Conservation (phyloP, 1,140 invertebrate genomes). For the Halictus rubicundus region DNA sequence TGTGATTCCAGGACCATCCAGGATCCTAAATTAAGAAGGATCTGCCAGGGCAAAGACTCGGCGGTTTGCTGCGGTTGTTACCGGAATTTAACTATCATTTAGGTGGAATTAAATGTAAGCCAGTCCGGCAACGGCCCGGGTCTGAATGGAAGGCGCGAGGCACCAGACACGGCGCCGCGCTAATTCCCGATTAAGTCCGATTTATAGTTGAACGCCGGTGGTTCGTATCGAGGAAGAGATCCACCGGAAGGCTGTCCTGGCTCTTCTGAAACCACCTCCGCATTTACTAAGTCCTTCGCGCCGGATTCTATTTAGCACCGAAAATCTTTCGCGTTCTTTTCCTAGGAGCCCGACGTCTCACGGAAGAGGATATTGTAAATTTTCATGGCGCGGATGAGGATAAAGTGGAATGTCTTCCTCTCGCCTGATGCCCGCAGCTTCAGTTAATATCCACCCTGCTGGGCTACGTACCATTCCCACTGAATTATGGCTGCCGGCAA, state of each 20-base stretch:
- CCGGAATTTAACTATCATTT: constrained; percentile 63
- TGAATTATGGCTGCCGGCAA: constrained; percentile 2
- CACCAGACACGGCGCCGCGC: constrained; percentile 42
- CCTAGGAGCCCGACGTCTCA: background rate
- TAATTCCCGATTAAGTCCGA: constrained; percentile 66
- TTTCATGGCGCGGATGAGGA: background rate
- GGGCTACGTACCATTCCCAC: constrained; percentile 1
- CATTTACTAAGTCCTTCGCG: too few species aligned
- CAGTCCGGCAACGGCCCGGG: constrained; percentile 32
- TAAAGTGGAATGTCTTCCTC: constrained; percentile 1
- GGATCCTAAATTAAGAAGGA: constrained; percentile 1
- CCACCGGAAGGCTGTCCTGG: background rate
- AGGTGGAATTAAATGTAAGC: constrained; percentile 62
- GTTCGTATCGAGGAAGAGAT: constrained; percentile 12
- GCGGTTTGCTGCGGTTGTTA: constrained; percentile 36
- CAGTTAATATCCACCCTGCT: constrained; percentile 13
- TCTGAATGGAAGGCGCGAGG: constrained; percentile 43
- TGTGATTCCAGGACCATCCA: constrained; percentile 22
- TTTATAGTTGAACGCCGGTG: constrained; percentile 52
- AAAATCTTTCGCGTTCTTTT: too few species aligned
- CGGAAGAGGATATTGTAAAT: background rate
- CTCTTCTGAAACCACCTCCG: too few species aligned
- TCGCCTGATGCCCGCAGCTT: background rate
- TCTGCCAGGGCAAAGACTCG: background rate
- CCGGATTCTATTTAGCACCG: too few species aligned